Conservation (phyloP, 2,888 invertebrate species). For the Tetramorium bicarinatum region DNA sequence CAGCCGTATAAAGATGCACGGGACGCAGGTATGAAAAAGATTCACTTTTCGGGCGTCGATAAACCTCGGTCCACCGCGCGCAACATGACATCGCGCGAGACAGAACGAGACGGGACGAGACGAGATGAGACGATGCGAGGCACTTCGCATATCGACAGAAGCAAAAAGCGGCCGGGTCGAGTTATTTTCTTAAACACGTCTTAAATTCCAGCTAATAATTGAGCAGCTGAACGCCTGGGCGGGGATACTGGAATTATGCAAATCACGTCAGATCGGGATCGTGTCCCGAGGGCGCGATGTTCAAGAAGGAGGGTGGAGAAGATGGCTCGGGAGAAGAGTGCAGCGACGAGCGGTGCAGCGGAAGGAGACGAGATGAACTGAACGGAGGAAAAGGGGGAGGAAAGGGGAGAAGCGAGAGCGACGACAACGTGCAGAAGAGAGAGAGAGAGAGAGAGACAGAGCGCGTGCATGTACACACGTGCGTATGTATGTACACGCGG, state of each 20-base stretch:
- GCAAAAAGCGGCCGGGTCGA: constrained; percentile 75
- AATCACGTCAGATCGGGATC: constrained; percentile 85
- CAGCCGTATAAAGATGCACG: constrained; percentile 35
- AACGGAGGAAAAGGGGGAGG: constrained; percentile 45
- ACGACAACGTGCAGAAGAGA: constrained; percentile 60
- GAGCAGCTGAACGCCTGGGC: constrained; percentile 84
- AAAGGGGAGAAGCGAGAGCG: constrained; percentile 50
- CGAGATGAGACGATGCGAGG: constrained; percentile 43
- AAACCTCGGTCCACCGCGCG: constrained; percentile 46
- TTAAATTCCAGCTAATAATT: constrained; percentile 86
- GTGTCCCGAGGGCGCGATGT: constrained; percentile 83
- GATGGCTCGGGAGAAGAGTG: constrained; percentile 65
- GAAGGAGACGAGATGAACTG: constrained; percentile 44
- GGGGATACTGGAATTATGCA: constrained; percentile 86
- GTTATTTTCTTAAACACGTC: constrained; percentile 86
- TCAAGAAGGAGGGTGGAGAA: constrained; percentile 67
- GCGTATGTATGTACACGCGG: constrained; percentile 42
- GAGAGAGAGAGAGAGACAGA: constrained; percentile 47
- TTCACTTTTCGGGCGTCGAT: constrained; percentile 66
- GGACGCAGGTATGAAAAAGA: constrained; percentile 54
- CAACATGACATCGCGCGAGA: constrained; percentile 35
- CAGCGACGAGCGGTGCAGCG: constrained; percentile 61
- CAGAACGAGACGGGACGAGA: not conserved
- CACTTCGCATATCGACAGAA: constrained; percentile 69
- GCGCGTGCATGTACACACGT: constrained; percentile 21